Evolutionary conservation across 2,797 vertebrate genomes (phyloP), one percentile per base, ranked within the genome.

Genomic region (Hyperoplus immaculatus): DNA sequence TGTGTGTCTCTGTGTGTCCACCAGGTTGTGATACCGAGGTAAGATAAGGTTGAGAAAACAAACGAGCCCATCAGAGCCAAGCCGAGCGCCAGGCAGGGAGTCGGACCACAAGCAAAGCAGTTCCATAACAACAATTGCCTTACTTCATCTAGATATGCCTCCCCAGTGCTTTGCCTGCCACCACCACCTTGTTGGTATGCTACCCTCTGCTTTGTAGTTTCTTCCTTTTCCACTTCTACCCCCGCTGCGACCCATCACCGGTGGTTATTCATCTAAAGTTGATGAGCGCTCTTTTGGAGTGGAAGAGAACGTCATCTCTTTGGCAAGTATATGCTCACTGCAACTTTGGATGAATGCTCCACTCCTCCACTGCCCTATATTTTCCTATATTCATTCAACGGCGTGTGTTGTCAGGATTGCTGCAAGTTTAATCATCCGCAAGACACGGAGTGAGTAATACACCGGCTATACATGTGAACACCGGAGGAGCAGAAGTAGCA

Each of bases 181-280:
- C 51, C 62, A 21, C 55, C 50, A 13, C 51, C 53, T 62, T 69
- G 51, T 67, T 90, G 61, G 50, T 70, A 62, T 78, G 56, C 61
- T 49, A 58, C 51, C 50, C 21, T 69, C 36, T 0, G 21, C 49
- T 36, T 80, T 63, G 83, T 67, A 74, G 29, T 72, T 54, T 73
- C 51, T 73, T 61, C 13, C 67, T 76, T 36, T 57, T 56, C 49
- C 56, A 50, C 43, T 65, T 66, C 50, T n/a, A 46, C 73, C 57
- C 75, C 72, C 0, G 16, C 69, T 79, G 73, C 0, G 55, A 83
- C 50, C 71, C 69, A 77, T 53, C 71, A 86, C 58, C 21, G 10
- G 29, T 63, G 71, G 69, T 74, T 80, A 88, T 83, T 89, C 77
- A 87, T 87, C 83, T 81, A 64, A 87, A 87, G 83, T 87, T 85